Percentiles rank a stretch among this genome's conserved stretches.
phyloP scores from a whole-genome alignment of 2,113 vertebrate species.

The Tringa solitaria region DNA sequence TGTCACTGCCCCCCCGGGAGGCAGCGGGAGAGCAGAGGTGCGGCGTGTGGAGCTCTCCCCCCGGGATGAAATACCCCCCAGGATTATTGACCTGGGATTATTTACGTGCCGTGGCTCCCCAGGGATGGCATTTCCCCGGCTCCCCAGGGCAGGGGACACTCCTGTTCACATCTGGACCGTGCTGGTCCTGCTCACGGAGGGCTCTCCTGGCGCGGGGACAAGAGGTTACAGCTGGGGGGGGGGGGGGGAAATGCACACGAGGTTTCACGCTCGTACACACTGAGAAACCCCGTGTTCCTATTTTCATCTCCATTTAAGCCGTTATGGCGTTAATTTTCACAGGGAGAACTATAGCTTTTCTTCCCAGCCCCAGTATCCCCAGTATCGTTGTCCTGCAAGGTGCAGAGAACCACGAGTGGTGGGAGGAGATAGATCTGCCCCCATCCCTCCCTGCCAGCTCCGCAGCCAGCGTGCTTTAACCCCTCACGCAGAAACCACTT shows the following conservation, averaged over 20 bases:
- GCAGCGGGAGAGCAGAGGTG: neutral
- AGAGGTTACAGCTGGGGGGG: neutral
- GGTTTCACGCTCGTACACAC: rapidly evolving
- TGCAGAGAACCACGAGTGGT: neutral
- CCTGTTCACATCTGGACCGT: neutral
- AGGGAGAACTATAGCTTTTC: neutral
- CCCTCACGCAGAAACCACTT: neutral
- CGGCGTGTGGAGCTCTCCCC: neutral
- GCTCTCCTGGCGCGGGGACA: rapidly evolving
- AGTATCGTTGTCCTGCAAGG: slow-evolving; percentile 17
- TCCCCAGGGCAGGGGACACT: neutral
- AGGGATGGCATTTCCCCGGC: neutral
- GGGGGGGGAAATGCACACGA: rapidly evolving
- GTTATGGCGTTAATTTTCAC: neutral
- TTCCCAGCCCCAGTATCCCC: neutral
- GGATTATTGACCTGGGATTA: rapidly evolving
- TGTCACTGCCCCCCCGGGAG: neutral
- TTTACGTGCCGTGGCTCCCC: neutral
- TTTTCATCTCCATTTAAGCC: neutral
- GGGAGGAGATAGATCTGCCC: neutral
- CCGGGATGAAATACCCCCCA: neutral
- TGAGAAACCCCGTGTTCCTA: rapidly evolving
- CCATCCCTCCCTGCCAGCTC: neutral
- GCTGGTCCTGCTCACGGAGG: neutral
- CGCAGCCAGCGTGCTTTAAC: neutral